Conservation (phyloP, 1,140 invertebrate species). For the Tigriopus japonicus region DNA sequence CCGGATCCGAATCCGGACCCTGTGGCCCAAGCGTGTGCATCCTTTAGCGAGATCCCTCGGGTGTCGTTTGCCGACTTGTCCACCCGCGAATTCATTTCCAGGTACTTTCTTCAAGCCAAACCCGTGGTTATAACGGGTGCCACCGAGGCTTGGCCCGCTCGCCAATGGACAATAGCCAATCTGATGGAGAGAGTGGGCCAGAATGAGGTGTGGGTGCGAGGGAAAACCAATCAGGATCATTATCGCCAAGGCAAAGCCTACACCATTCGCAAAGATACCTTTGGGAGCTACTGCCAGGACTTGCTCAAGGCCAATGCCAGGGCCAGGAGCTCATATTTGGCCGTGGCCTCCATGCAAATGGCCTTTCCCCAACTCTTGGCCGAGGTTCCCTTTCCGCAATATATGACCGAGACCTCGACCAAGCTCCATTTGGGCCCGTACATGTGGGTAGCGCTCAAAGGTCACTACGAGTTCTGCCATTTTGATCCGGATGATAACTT, state of each 20-base stretch:
- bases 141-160: background rate
- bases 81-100: background rate
- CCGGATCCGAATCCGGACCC: no score
- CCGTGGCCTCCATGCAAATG: background rate
- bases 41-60: background rate
- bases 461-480: constrained; percentile 13
- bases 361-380: constrained; percentile 10
- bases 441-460: constrained; percentile 10
- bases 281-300: constrained; percentile 7
- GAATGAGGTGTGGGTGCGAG: constrained; percentile 4
- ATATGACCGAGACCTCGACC: background rate
- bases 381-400: background rate
- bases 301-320: background rate
- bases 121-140: constrained; percentile 7
- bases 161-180: background rate
- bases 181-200: constrained; percentile 3
- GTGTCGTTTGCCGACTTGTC: background rate
- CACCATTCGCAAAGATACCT: constrained; percentile 7
- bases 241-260: constrained; percentile 10
- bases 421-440: constrained; percentile 13
- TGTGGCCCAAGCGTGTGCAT: no score
- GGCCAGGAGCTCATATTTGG: background rate
- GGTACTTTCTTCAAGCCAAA: background rate
- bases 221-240: constrained; percentile 5
- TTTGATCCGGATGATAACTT: constrained; percentile 14